Evolutionary conservation across 2,113 vertebrate species (phyloP), one percentile per base, ranked within the genome.

Genomic region (Centrocercus urophasianus): DNA sequence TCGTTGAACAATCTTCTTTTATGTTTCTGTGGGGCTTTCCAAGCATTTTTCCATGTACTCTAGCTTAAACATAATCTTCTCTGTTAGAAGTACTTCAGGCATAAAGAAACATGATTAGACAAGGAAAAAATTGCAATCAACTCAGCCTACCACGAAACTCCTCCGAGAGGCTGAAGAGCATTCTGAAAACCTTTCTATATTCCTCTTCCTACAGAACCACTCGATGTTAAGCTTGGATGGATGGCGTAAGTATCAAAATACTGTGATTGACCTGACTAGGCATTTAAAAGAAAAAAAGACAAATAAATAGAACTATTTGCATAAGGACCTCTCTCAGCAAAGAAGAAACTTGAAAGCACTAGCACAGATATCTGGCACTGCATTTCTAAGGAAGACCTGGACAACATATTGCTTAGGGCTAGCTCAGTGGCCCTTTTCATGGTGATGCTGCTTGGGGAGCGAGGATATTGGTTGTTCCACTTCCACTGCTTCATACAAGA

Each of bases 1-100:
- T 89, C 32, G 3, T 13, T 95, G 78, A 93, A 77, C 45, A 74
- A 71, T 83, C n/a, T 59, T 86, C 42, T 86, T 92, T 90, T 73
- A 73, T 48, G 21, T 65, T 86, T 92, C 83, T 89, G 17, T 70
- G 28, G 43, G 60, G 71, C 38, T 93, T 87, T 93, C 52, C 71
- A 89, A 89, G 22, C 34, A 50, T 79, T 95, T 21, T 76, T 89
- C 40, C 42, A 64, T 18, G 38, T 60, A 80, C 34, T 83, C 24
- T 64, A 47, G 11, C 11, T 90, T 83, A 88, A 71, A 71, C 21
- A 73, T 61, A 83, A 79, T 73, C 25, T 85, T 84, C 45, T 80
- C 40, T 59, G 40, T 80, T 64, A 83, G 40, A 74, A 90, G 50
- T 36, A 85, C 19, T 76, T 86, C 74, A 89, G 61, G 45, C 47